Evolutionary conservation across 2,888 invertebrate genomes (phyloP).

Genomic region (Trichogramma dendrolimi): DNA sequence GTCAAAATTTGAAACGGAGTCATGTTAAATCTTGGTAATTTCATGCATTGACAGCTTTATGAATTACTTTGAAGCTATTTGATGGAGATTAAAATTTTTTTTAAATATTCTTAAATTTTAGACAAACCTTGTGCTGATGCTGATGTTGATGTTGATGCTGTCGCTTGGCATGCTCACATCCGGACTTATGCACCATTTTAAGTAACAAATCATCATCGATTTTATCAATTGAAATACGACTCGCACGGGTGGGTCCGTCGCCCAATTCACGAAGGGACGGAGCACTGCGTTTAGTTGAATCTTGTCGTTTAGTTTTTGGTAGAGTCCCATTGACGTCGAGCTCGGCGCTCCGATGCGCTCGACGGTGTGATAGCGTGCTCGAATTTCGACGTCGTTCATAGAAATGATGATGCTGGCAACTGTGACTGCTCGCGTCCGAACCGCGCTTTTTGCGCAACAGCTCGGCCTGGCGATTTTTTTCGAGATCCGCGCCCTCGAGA

Average conservation of each 20-base stretch:
- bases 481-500: conserved; percentile 45
- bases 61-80: neutral
- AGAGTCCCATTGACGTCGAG: conserved; percentile 33
- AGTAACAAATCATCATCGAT: conserved; percentile 37
- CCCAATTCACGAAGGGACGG: conserved; percentile 31
- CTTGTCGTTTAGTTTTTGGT: conserved; percentile 38
- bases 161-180: conserved; percentile 17
- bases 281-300: conserved; percentile 33
- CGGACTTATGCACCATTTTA: conserved; percentile 41
- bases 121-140: too few relatives aligned
- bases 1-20: neutral
- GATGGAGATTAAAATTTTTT: too few relatives aligned
- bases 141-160: conserved; percentile 9
- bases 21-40: too few relatives aligned
- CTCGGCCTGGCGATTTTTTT: conserved; percentile 40
- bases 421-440: conserved; percentile 18
- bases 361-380: conserved; percentile 21
- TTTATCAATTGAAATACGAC: conserved; percentile 25
- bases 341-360: conserved; percentile 28
- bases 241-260: conserved; percentile 21
- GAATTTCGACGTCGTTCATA: conserved; percentile 23
- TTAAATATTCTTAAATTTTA: too few relatives aligned
- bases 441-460: conserved; percentile 35
- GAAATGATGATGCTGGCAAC: conserved; percentile 16
- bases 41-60: neutral